A percentile compares a stretch with the other conserved stretches of the same genome.
These are phyloP conservation scores for Solenodon paradoxus DNA, from an alignment of 2,113 vertebrate genomes.

Conservation along the genomic window DNA sequence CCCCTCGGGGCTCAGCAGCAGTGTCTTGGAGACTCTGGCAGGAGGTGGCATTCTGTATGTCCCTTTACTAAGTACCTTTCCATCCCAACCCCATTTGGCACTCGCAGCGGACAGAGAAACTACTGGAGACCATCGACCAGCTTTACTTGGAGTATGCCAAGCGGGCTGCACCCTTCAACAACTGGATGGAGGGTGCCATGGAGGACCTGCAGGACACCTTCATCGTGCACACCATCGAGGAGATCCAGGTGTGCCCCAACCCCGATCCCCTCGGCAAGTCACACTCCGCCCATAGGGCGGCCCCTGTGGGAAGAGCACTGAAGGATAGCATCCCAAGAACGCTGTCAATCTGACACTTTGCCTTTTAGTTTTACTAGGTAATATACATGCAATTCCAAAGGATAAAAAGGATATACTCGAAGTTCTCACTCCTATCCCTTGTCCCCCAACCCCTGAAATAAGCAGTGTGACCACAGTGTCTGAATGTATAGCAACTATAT, in stretches of 20 bases:
- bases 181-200: slow-evolving; percentile 99
- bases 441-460: neutral
- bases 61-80: neutral
- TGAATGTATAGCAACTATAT: neutral
- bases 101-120: slow-evolving; percentile 93
- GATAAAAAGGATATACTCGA: rapidly evolving
- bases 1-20: neutral
- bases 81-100: neutral
- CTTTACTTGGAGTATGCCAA: slow-evolving; percentile 98
- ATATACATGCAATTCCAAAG: neutral
- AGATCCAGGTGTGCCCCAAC: slow-evolving; percentile 90
- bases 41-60: neutral
- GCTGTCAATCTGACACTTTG: too few relatives aligned
- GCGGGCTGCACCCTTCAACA: slow-evolving; percentile 98
- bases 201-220: slow-evolving; percentile 99
- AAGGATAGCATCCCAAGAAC: neutral
- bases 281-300: neutral
- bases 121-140: slow-evolving; percentile 98
- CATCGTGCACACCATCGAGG: slow-evolving; percentile 98
- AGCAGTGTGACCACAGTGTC: neutral
- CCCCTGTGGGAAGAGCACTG: neutral
- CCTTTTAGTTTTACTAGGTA: too few relatives aligned
- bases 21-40: neutral
- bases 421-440: neutral
- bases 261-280: too few relatives aligned